Conservation (phyloP, 2,888 invertebrate species). For the Nemurella pictetii region DNA sequence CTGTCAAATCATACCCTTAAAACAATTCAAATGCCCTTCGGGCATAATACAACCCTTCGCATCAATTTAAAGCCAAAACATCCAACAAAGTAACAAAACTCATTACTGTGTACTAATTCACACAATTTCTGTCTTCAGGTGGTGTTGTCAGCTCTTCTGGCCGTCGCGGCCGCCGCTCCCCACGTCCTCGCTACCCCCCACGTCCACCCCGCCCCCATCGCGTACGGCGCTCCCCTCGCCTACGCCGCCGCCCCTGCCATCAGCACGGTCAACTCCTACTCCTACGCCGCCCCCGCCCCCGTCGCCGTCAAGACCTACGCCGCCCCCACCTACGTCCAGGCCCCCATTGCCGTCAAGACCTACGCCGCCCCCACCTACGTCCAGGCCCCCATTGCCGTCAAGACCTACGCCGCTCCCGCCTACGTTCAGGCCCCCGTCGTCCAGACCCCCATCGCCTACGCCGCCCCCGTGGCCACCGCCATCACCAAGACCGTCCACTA, state of each 20-base stretch:
- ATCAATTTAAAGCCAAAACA: too few species aligned
- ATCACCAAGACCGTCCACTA: slow-evolving; percentile 45
- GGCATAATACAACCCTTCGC: too few species aligned
- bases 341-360: slow-evolving; percentile 45
- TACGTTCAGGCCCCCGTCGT: slow-evolving; percentile 2
- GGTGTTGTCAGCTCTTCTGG: slow-evolving; percentile 49
- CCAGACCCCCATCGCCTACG: slow-evolving; percentile 44
- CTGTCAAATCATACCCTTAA: too few species aligned
- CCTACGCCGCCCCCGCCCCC: slow-evolving; percentile 36
- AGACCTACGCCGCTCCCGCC: slow-evolving; percentile 33
- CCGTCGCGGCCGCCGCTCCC: slow-evolving; percentile 49
- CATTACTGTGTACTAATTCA: too few species aligned
- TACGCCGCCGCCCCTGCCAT: slow-evolving; percentile 37
- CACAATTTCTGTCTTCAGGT: slow-evolving; percentile 45
- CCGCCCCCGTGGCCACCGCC: slow-evolving; percentile 52
- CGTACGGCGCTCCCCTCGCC: slow-evolving; percentile 37
- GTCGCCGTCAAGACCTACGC: slow-evolving; percentile 31
- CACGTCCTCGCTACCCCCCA: slow-evolving; percentile 34
- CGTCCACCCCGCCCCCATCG: slow-evolving; percentile 34
- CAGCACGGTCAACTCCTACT: slow-evolving; percentile 29
- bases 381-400: slow-evolving; percentile 39
- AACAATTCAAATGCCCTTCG: too few species aligned
- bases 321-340: slow-evolving; percentile 42
- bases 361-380: slow-evolving; percentile 47
- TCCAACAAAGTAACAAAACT: too few species aligned